Percentiles rank a stretch among this genome's conserved stretches.
phyloP scores from a whole-genome alignment of 2,113 vertebrate genomes.

The Pyxicephalus adspersus region DNA sequence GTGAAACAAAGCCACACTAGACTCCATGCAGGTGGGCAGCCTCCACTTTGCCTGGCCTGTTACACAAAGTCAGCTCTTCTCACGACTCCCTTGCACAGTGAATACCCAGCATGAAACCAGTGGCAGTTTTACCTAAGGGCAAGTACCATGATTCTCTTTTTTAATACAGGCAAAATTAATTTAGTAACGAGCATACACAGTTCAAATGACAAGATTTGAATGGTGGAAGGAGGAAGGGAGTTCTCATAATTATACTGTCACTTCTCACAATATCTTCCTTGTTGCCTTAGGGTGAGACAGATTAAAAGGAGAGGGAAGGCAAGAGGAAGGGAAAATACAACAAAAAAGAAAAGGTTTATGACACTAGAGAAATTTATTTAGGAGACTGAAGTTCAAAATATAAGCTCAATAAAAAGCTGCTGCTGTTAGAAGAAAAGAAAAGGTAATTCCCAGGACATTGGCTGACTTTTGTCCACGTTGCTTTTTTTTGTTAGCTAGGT shows the following conservation, averaged over 20 bases:
- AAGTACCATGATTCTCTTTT: slow-evolving; percentile 73
- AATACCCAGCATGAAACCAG: slow-evolving; percentile 74
- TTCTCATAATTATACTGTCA: slow-evolving; percentile 82
- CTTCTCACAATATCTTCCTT: slow-evolving; percentile 73
- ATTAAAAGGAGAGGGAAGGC: slow-evolving; percentile 63
- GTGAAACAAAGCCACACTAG: slow-evolving; percentile 50
- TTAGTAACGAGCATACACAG: slow-evolving; percentile 81
- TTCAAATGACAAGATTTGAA: slow-evolving; percentile 73
- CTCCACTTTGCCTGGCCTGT: slow-evolving; percentile 55
- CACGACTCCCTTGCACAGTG: slow-evolving; percentile 78
- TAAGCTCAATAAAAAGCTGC: slow-evolving; percentile 32
- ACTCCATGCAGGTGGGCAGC: slow-evolving; percentile 70
- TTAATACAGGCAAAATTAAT: slow-evolving; percentile 83
- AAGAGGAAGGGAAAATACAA: slow-evolving; percentile 53
- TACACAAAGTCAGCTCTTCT: slow-evolving; percentile 69
- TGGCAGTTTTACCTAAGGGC: slow-evolving; percentile 75
- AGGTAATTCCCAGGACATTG: slow-evolving; percentile 19
- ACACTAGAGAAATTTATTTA: slow-evolving; percentile 48
- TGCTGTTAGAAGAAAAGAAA: slow-evolving; percentile 32
- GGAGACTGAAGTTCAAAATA: slow-evolving; percentile 43
- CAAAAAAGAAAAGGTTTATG: slow-evolving; percentile 50
- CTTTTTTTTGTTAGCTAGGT: not conserved
- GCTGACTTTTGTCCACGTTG: slow-evolving; percentile 21
- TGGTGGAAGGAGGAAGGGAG: slow-evolving; percentile 55
- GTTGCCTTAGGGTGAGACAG: slow-evolving; percentile 62